Percentiles rank a stretch among this genome's conserved stretches.
Evolutionary conservation across 2,113 vertebrate species (phyloP).

Genomic region (Coturnix japonica): DNA sequence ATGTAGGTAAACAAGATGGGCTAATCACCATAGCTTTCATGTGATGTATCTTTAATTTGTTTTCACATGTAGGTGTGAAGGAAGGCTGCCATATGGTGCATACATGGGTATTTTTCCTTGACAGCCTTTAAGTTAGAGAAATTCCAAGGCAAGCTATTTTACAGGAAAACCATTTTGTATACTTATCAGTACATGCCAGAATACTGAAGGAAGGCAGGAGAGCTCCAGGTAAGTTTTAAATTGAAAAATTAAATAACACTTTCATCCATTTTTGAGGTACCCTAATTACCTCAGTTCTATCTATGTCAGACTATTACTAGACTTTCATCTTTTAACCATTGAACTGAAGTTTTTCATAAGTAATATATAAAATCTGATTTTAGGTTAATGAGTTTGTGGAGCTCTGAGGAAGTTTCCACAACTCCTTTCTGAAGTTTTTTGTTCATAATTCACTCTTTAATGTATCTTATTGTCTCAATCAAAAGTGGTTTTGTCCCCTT

Average conservation of each 20-base stretch:
- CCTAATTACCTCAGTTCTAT: slow-evolving; percentile 33
- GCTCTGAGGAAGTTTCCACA: background rate
- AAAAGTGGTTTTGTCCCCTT: background rate
- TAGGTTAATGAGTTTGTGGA: background rate
- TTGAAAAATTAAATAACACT: slow-evolving; percentile 35
- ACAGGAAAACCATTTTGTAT: slow-evolving; percentile 10
- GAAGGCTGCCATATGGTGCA: slow-evolving; percentile 64
- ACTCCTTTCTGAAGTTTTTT: background rate
- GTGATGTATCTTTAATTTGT: slow-evolving; percentile 58
- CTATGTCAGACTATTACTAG: background rate
- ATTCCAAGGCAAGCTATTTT: slow-evolving; percentile 47
- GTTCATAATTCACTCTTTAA: background rate
- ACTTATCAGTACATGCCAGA: background rate
- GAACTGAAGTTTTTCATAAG: slow-evolving; percentile 1
- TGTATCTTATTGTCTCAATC: background rate
- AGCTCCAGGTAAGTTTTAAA: slow-evolving; percentile 51
- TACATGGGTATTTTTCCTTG: slow-evolving; percentile 54
- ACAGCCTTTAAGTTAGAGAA: slow-evolving; percentile 60
- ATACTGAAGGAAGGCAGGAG: background rate
- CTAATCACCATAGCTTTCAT: slow-evolving; percentile 49
- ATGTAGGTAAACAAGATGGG: slow-evolving; percentile 65
- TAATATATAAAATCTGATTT: slow-evolving; percentile 27
- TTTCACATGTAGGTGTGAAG: slow-evolving; percentile 57
- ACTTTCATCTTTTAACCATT: slow-evolving; percentile 52
- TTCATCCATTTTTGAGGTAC: slow-evolving; percentile 31